Evolutionary conservation across 2,797 vertebrate genomes (phyloP), one percentile per base, ranked within the genome.

Genomic region (Semaprochilodus insignis): DNA sequence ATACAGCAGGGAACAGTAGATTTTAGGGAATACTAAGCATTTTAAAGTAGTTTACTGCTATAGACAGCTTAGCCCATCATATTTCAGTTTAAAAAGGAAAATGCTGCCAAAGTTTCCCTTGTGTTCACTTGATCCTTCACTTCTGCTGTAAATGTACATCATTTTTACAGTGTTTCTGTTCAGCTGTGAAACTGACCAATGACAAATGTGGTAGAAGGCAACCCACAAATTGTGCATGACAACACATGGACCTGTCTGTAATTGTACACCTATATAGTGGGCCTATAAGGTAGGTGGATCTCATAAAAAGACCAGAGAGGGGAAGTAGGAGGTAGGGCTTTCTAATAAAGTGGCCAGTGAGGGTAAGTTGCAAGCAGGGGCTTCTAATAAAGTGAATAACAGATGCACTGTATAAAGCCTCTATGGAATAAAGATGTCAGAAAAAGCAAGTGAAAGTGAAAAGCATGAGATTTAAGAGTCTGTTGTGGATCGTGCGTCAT

Each of bases 401-500:
- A 25, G 8, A 48, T 48, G 44, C 10, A 23, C 25, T 31, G 4
- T 63, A 3, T 14, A 4, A 62, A 62, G 59, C 23, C 59, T 25
- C 7, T 62, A 3, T 62, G 11, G n/a, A 66, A 66, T 40, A 40
- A 40, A 65, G 63, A 66, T 65, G 6, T 16, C n/a, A 51, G 14
- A 67, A 77, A 67, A 52, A 10, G 6, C 17, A 71, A 15, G 19
- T n/a, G 11, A 6, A 57, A 31, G 63, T 63, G n/a, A 67, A 59
- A 63, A 69, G 25, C 27, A 65, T 27, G 34, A 76, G 31, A 31
- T 13, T 23, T 14, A 6, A 70, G 13, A 23, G 13, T 6, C 44
- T 83, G 60, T 52, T 59, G 52, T 72, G 48, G 36, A 34, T 8
- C 13, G 63, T 76, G 82, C 73, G 48, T 63, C 78, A 71, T 72